Evolutionary conservation across 2,113 vertebrate species (phyloP).

Genomic region (Felis chaus): DNA sequence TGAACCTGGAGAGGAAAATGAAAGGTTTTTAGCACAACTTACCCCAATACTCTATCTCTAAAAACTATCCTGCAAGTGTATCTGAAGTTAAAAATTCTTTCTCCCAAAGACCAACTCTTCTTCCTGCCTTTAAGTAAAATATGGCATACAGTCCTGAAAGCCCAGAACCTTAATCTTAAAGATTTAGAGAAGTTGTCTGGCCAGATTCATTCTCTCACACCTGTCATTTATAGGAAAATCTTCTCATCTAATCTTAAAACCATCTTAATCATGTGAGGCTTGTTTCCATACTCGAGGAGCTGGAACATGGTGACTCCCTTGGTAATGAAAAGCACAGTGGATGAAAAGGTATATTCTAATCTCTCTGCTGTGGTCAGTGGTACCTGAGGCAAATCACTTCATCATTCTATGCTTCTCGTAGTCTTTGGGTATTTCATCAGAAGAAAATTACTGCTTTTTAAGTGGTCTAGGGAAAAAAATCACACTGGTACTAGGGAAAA

Average conservation of each 20-base stretch:
- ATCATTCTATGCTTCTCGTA: background rate
- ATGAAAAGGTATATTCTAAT: background rate
- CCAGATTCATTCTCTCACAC: background rate
- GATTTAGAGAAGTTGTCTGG: background rate
- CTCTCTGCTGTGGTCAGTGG: background rate
- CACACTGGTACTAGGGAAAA: background rate
- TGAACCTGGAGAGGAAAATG: background rate
- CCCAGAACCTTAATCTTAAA: background rate
- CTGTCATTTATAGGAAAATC: background rate
- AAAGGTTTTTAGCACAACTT: background rate
- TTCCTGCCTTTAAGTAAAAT: background rate
- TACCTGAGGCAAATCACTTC: background rate
- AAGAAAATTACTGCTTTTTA: conserved; percentile 7
- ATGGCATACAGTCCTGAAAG: background rate
- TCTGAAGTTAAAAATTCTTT: background rate
- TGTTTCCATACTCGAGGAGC: background rate
- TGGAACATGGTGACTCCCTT: background rate
- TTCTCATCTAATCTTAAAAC: background rate
- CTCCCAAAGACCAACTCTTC: background rate
- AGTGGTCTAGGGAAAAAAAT: background rate
- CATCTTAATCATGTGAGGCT: background rate
- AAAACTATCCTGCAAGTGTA: background rate
- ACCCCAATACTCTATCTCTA: background rate
- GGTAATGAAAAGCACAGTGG: background rate
- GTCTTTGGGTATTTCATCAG: background rate